These are phyloP conservation scores for Heliconius melpomene DNA, from an alignment of 1,140 invertebrate species.

Conservation along the genomic window DNA sequence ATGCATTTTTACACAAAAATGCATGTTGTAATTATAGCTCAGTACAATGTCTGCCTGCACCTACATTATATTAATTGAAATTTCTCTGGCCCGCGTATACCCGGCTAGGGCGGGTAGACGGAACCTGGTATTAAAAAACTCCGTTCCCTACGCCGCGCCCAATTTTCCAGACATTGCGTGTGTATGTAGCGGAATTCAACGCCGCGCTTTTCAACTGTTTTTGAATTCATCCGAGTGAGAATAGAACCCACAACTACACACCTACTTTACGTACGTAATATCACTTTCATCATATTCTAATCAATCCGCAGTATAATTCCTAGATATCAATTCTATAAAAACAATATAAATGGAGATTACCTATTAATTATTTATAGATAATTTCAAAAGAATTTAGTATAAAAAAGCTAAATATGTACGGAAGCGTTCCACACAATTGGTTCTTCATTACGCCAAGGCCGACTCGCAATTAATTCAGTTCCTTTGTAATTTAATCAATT, in stretches of 20 bases:
- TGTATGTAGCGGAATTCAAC: too few species aligned
- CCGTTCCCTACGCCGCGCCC: too few species aligned
- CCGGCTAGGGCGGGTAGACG: too few species aligned
- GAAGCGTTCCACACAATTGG: conserved; percentile 20
- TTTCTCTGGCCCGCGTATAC: too few species aligned
- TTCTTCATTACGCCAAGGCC: conserved; percentile 13
- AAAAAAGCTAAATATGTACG: conserved; percentile 3
- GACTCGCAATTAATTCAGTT: conserved; percentile 16
- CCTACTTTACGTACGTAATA: not conserved
- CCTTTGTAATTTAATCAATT: conserved; percentile 12
- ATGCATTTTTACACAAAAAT: too few species aligned
- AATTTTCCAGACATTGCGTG: too few species aligned
- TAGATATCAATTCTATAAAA: not conserved
- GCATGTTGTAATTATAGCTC: too few species aligned
- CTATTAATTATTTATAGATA: conserved; percentile 17
- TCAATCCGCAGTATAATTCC: not conserved
- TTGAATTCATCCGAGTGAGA: not conserved
- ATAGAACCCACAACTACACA: not conserved
- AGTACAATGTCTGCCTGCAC: too few species aligned
- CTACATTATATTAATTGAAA: too few species aligned
- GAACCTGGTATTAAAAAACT: too few species aligned
- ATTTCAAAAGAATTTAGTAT: not conserved
- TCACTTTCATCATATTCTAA: not conserved
- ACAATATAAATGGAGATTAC: conserved; percentile 6
- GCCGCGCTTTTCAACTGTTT: too few species aligned